Percentiles rank a stretch among this genome's conserved stretches.
Conservation (phyloP, 2,888 invertebrate genomes). For the Crossocerus cetratus region DNA sequence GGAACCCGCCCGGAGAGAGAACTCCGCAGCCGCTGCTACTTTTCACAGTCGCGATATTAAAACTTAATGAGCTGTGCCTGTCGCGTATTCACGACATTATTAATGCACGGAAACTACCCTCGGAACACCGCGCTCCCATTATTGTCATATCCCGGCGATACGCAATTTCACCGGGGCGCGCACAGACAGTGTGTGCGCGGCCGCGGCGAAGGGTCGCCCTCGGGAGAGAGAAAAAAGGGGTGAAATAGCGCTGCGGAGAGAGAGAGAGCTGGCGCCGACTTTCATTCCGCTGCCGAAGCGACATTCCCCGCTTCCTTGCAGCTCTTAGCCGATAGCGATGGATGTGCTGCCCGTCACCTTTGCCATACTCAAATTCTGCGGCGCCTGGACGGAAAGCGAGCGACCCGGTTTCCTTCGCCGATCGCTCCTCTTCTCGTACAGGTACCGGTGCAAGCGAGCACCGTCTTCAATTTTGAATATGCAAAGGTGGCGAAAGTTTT, state of each 20-base stretch:
- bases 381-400: conserved; percentile 29
- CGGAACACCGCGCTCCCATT: not conserved
- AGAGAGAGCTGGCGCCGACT: too few relatives aligned
- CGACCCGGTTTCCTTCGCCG: conserved; percentile 3
- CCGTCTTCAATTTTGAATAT: too few relatives aligned
- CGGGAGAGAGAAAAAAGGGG: too few relatives aligned
- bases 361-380: conserved; percentile 31
- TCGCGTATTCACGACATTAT: conserved; percentile 17
- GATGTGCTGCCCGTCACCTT: conserved; percentile 39
- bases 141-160: conserved; percentile 64
- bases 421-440: conserved; percentile 17
- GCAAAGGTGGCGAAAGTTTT: too few relatives aligned
- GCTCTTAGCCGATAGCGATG: conserved; percentile 14
- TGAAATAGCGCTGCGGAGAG: too few relatives aligned
- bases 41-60: conserved; percentile 9
- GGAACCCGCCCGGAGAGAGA: too few relatives aligned
- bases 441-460: conserved; percentile 20
- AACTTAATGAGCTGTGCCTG: conserved; percentile 11
- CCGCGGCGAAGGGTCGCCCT: not conserved
- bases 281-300: too few relatives aligned
- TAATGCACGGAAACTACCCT: conserved; percentile 23
- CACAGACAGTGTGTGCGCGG: too few relatives aligned
- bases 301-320: not conserved
- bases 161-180: not conserved
- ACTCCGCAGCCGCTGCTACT: too few relatives aligned